Percentiles rank a stretch among this genome's conserved stretches.
Conservation (phyloP, 1,140 invertebrate genomes). For the Euura lappo region DNA sequence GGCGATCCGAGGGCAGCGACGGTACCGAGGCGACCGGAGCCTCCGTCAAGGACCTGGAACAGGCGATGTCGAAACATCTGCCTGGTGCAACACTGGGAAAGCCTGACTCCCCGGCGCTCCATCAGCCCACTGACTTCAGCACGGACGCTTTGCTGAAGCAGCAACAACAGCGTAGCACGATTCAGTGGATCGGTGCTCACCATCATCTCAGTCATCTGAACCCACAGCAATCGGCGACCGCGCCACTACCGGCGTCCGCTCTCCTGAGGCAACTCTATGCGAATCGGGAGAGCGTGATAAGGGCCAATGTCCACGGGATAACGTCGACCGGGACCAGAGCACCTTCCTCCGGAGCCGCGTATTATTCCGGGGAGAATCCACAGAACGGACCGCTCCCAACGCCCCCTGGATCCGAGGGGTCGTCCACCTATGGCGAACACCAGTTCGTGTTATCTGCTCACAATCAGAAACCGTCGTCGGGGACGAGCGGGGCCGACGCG, state of each 20-base stretch:
- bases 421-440: slow-evolving; percentile 74
- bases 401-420: slow-evolving; percentile 83
- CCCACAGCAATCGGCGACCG: slow-evolving; percentile 68
- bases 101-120: slow-evolving; percentile 62
- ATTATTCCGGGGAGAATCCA: slow-evolving; percentile 56
- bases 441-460: slow-evolving; percentile 72
- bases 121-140: slow-evolving; percentile 84
- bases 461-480: slow-evolving; percentile 58
- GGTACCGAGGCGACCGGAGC: slow-evolving; percentile 54
- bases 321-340: slow-evolving; percentile 61
- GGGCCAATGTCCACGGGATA: slow-evolving; percentile 83
- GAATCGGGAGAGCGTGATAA: slow-evolving; percentile 92
- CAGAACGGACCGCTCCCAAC: slow-evolving; percentile 78
- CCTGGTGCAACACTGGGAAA: slow-evolving; percentile 70
- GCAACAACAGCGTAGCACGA: slow-evolving; percentile 84
- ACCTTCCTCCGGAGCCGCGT: slow-evolving; percentile 56
- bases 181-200: slow-evolving; percentile 91
- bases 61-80: slow-evolving; percentile 95
- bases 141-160: slow-evolving; percentile 83
- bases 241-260: slow-evolving; percentile 78
- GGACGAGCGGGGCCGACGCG: slow-evolving; percentile 61
- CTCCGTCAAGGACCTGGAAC: slow-evolving; percentile 90
- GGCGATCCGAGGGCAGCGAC: slow-evolving; percentile 48
- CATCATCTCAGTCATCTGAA: slow-evolving; percentile 68
- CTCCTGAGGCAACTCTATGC: slow-evolving; percentile 89